Evolutionary conservation across 2,113 vertebrate species (phyloP), one percentile per base, ranked within the genome.

Genomic region (Malurus alboscapulatus): DNA sequence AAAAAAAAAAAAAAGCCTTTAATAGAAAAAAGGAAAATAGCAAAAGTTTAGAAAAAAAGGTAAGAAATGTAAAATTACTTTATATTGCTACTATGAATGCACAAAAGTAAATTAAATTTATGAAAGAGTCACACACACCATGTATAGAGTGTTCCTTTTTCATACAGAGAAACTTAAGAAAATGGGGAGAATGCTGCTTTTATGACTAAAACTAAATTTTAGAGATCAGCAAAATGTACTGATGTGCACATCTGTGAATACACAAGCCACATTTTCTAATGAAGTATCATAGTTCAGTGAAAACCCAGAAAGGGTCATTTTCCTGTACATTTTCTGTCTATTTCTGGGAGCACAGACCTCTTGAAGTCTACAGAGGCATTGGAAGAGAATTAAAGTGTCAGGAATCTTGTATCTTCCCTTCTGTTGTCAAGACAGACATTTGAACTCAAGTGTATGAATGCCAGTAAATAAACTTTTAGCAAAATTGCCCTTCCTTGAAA

Each of bases 121-220:
- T 80, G 25, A 30, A 78, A 32, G 1, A 58, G 2, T 3, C 6
- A 50, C 7, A 53, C 1, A n/a, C 1, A 2, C 27, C 5, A 32
- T 21, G 3, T 25, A 65, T 29, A 18, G 4, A 27, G 2, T 20
- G 3, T 34, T 7, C 16, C 8, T 58, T 65, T 69, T 71, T 45
- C 58, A 48, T 24, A 45, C 2, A 36, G 16, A 57, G 24, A 74
- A 9, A 24, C 32, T 55, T 69, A 62, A 51, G 20, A 55, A 62
- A 44, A 48, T 36, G 6, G 14, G 11, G 10, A 62, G 2, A 58
- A 66, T 32, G 6, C 12, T 62, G 24, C 1, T 47, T 84, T 76
- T 68, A 42, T 44, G 25, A 19, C 29, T 45, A 67, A 62, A 6
- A 27, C 3, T 51, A 17, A 26, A 8, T 67, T 75, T 76, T 50